A percentile compares a stretch with the other conserved stretches of the same genome.
These are phyloP conservation scores for Gnathonemus longibarbis DNA, from an alignment of 2,113 vertebrate species.

Conservation along the genomic window DNA sequence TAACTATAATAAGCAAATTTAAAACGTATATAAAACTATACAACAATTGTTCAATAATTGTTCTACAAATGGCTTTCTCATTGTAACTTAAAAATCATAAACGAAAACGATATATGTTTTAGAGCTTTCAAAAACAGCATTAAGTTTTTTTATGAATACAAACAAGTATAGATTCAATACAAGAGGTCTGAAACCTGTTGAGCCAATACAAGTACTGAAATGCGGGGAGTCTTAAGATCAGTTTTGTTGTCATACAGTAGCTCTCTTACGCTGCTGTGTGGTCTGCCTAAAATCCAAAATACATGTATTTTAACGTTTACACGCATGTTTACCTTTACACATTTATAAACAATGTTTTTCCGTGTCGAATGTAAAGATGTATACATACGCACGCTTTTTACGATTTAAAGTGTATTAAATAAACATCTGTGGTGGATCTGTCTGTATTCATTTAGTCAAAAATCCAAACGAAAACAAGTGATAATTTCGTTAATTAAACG, in stretches of 20 bases:
- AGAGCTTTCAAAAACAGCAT: not conserved
- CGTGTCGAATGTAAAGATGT: not conserved
- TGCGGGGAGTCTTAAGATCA: not conserved
- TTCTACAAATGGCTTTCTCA: not conserved
- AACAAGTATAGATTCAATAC: not conserved
- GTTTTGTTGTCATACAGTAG: not conserved
- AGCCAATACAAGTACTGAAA: conserved; percentile 28
- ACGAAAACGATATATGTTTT: not conserved
- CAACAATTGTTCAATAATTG: not conserved
- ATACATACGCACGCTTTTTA: not conserved
- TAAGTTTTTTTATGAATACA: not conserved
- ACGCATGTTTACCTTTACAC: not conserved
- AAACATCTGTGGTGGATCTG: not conserved
- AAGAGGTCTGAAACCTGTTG: conserved; percentile 51
- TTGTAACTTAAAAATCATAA: not conserved
- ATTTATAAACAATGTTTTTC: not conserved
- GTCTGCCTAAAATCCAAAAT: not conserved
- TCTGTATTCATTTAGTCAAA: not conserved
- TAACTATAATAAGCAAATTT: not conserved
- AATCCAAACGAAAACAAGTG: not conserved
- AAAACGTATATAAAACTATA: not conserved
- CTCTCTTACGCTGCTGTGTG: not conserved
- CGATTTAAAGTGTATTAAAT: not conserved
- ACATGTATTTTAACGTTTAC: not conserved
- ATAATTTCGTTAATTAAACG: not conserved